These are phyloP conservation scores for Pedionomus torquatus DNA, from an alignment of 2,113 vertebrate genomes.

Conservation along the genomic window DNA sequence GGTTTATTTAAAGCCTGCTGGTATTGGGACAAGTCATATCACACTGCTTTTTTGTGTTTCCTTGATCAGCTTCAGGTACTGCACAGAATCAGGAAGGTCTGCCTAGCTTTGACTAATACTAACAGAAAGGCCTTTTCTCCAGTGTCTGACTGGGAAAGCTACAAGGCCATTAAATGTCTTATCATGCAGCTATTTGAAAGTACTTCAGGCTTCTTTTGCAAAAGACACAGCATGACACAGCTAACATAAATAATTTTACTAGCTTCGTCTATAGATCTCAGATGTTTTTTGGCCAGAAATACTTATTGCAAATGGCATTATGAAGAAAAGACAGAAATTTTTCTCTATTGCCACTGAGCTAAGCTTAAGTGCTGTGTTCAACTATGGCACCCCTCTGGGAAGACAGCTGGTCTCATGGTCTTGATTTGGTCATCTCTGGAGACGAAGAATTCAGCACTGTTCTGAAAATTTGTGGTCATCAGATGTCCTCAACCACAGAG, in stretches of 20 bases:
- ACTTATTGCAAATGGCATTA: neutral
- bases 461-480: neutral
- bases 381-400: neutral
- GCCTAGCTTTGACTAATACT: neutral
- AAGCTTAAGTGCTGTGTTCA: neutral
- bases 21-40: neutral
- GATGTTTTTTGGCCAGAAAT: neutral
- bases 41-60: neutral
- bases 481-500: neutral
- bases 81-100: neutral
- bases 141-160: neutral
- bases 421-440: neutral
- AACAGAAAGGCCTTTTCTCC: neutral
- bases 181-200: neutral
- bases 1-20: neutral
- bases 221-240: neutral
- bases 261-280: neutral
- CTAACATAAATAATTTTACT: neutral
- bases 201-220: neutral
- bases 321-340: neutral
- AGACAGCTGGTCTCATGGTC: neutral
- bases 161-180: neutral
- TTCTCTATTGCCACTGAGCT: neutral
- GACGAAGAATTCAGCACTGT: neutral
- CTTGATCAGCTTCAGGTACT: neutral